Evolutionary conservation across 2,113 vertebrate genomes (phyloP).

Genomic region (Lates calcarifer): DNA sequence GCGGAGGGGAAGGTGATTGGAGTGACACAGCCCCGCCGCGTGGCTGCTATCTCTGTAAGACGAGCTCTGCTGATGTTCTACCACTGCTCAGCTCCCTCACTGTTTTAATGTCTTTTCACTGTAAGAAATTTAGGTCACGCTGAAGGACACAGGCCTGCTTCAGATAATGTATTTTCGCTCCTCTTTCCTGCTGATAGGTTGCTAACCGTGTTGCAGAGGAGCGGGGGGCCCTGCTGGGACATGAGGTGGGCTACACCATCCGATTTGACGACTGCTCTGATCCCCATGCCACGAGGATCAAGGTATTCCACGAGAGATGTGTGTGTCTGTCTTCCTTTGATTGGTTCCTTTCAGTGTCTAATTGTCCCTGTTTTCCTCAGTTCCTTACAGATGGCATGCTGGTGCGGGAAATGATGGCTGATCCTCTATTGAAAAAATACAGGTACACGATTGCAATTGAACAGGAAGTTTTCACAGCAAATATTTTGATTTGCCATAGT

Average conservation of each 20-base stretch:
- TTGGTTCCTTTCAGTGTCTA: neutral
- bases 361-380: conserved; percentile 75
- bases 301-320: conserved; percentile 82
- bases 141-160: conserved; percentile 23
- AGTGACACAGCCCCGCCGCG: conserved; percentile 96
- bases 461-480: neutral
- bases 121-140: neutral
- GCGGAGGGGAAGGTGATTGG: conserved; percentile 95
- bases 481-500: neutral
- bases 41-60: conserved; percentile 96
- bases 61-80: conserved; percentile 50
- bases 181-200: conserved; percentile 83
- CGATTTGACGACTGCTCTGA: conserved; percentile 97
- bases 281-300: conserved; percentile 93
- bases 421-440: conserved; percentile 96
- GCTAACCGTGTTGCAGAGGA: conserved; percentile 96
- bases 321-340: neutral
- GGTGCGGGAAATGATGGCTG: conserved; percentile 98
- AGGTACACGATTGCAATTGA: conserved; percentile 84
- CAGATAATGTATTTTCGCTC: neutral
- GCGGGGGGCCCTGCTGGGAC: conserved; percentile 92
- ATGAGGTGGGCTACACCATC: conserved; percentile 98
- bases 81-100: neutral
- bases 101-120: conserved; percentile 28
- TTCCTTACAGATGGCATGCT: conserved; percentile 99